phyloP scores from a whole-genome alignment of 1,140 invertebrate genomes.

The Triops longicaudatus region DNA sequence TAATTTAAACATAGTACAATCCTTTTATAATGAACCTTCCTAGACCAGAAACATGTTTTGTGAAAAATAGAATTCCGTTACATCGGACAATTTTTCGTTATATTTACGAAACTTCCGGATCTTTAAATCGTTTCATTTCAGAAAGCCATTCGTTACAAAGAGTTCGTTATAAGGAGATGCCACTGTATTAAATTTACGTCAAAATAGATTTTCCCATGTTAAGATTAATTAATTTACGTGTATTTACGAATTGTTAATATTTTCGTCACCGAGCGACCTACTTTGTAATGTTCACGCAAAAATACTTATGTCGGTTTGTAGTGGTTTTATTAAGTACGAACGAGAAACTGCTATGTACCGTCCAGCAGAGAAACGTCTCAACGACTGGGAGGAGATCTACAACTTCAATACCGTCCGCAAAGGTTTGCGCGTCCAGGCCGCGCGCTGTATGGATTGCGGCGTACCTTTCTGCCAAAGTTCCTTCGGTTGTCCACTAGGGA shows the following conservation, averaged over 20 bases:
- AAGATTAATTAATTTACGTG: too few species aligned
- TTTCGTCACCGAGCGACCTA: background rate
- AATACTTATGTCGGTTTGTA: conserved; percentile 37
- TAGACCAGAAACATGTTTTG: too few species aligned
- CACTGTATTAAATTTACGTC: too few species aligned
- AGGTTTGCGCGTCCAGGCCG: conserved; percentile 81
- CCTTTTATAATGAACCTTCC: too few species aligned
- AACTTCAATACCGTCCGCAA: conserved; percentile 76
- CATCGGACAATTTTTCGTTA: too few species aligned
- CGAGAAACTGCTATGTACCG: conserved; percentile 79
- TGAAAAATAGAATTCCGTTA: too few species aligned
- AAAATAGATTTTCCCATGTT: too few species aligned
- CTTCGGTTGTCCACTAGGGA: conserved; percentile 93
- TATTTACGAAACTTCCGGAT: too few species aligned
- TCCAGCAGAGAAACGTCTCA: conserved; percentile 65
- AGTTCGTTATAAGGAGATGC: too few species aligned
- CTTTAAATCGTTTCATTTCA: too few species aligned
- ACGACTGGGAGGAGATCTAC: conserved; percentile 97
- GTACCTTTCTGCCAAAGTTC: conserved; percentile 97
- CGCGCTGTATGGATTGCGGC: conserved; percentile 98
- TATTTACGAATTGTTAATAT: background rate
- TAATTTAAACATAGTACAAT: too few species aligned
- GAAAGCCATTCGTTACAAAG: too few species aligned
- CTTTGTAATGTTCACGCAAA: background rate
- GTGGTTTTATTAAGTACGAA: conserved; percentile 93